These are phyloP conservation scores for Enoplosus armatus DNA, from an alignment of 2,797 vertebrate genomes.

Conservation along the genomic window DNA sequence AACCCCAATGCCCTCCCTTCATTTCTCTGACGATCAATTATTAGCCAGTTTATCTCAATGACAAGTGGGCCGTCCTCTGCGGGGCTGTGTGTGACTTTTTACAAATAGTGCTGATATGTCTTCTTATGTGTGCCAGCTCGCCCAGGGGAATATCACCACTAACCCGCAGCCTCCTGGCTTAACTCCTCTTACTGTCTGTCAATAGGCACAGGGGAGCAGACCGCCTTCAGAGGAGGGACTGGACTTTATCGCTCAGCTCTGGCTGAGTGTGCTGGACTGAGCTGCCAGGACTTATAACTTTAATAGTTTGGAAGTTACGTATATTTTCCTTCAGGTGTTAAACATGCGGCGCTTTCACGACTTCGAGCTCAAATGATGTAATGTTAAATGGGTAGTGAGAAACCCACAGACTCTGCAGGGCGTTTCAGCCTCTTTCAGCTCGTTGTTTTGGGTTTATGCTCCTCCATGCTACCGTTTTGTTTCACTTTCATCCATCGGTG, in stretches of 20 bases:
- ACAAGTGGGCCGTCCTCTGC: constrained; percentile 56
- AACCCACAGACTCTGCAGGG: no score
- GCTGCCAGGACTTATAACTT: not conserved
- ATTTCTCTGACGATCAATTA: constrained; percentile 63
- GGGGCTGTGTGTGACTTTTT: constrained; percentile 73
- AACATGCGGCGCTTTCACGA: not conserved
- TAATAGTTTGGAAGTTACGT: not conserved
- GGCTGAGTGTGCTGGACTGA: not conserved
- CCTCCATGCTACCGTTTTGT: no score
- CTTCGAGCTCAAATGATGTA: no score
- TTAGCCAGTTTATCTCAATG: constrained; percentile 65
- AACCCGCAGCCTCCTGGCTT: constrained; percentile 54
- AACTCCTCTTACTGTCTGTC: constrained; percentile 59
- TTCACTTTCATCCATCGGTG: no score
- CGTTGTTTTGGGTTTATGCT: no score
- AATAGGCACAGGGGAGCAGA: constrained; percentile 26
- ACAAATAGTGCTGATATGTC: constrained; percentile 79
- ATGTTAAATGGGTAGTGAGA: no score
- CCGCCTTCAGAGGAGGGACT: constrained; percentile 1
- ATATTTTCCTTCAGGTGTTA: not conserved
- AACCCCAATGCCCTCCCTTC: constrained; percentile 44
- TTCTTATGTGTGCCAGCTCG: constrained; percentile 50
- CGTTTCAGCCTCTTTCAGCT: no score
- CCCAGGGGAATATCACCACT: constrained; percentile 40
- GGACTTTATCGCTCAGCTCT: not conserved